A percentile compares a stretch with the other conserved stretches of the same genome.
phyloP scores from a whole-genome alignment of 2,888 invertebrate genomes.

The Pseudococcus jackbeardsleyi region DNA sequence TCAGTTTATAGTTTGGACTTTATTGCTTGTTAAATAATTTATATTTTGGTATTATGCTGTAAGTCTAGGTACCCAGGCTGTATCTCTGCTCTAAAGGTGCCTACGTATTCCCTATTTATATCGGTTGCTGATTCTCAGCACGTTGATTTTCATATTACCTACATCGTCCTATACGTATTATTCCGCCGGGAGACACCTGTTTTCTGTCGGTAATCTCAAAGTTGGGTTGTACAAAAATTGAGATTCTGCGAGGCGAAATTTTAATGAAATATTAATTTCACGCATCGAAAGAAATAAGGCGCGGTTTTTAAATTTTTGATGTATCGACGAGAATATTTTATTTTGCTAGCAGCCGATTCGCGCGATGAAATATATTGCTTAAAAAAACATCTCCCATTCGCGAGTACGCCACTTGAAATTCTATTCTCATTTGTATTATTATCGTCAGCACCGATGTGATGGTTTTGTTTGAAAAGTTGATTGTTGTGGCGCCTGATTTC shows the following conservation, averaged over 20 bases:
- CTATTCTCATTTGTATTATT: background rate
- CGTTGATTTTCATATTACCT: slow-evolving; percentile 41
- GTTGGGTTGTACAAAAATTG: slow-evolving; percentile 14
- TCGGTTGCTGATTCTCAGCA: slow-evolving; percentile 39
- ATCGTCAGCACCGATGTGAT: too few relatives aligned
- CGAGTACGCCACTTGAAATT: background rate
- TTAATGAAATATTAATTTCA: slow-evolving; percentile 54
- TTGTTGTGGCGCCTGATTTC: background rate
- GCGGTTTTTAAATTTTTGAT: slow-evolving; percentile 49
- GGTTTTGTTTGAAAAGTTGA: background rate
- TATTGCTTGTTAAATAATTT: background rate
- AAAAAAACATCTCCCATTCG: background rate
- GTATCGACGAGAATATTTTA: slow-evolving; percentile 41
- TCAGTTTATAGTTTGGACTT: background rate
- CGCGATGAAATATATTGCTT: background rate
- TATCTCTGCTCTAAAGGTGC: background rate
- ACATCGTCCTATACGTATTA: slow-evolving; percentile 26
- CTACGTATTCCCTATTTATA: slow-evolving; percentile 1
- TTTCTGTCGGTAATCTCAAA: slow-evolving; percentile 15
- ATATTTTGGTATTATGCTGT: slow-evolving; percentile 6
- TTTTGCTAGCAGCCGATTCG: slow-evolving; percentile 9
- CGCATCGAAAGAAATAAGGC: slow-evolving; percentile 42
- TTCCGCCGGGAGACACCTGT: slow-evolving; percentile 49
- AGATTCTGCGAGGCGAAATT: slow-evolving; percentile 50
- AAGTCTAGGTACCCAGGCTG: background rate